Evolutionary conservation across 2,797 vertebrate genomes (phyloP).

Genomic region (Telmatherina bonti): DNA sequence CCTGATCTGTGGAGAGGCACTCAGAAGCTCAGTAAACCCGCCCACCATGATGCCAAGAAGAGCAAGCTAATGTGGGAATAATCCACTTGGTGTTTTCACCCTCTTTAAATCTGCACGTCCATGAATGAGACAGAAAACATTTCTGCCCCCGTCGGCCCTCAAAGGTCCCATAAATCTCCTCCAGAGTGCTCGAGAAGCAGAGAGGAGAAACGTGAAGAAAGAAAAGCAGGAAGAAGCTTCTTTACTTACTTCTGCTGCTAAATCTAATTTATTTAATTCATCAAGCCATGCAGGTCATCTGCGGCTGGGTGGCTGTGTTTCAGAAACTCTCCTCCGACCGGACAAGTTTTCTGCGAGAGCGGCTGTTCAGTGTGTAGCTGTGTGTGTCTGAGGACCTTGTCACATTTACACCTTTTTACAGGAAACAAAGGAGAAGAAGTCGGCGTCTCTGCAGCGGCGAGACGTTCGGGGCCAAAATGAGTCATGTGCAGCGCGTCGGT

Average conservation of each 20-base stretch:
- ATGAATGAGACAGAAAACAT: slow-evolving; percentile 19
- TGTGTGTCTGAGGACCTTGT: slow-evolving; percentile 20
- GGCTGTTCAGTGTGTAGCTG: slow-evolving; percentile 45
- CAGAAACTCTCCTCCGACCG: slow-evolving; percentile 21
- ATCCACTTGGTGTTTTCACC: slow-evolving; percentile 52
- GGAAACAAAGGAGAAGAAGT: slow-evolving; percentile 54
- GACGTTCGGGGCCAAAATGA: slow-evolving; percentile 49
- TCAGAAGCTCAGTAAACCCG: slow-evolving; percentile 43
- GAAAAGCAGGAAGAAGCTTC: slow-evolving; percentile 27
- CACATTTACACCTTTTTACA: slow-evolving; percentile 57
- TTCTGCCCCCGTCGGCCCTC: slow-evolving; percentile 42
- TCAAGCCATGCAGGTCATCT: slow-evolving; percentile 28
- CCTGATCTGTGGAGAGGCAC: slow-evolving; percentile 44
- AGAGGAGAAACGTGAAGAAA: slow-evolving; percentile 16
- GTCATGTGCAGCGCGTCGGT: slow-evolving; percentile 49
- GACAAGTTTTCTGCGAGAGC: slow-evolving; percentile 52
- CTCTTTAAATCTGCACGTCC: slow-evolving; percentile 22
- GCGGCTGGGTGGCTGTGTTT: slow-evolving; percentile 30
- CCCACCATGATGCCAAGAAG: slow-evolving; percentile 49
- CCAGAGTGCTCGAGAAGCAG: slow-evolving; percentile 46
- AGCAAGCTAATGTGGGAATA: slow-evolving; percentile 41
- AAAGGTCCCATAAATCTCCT: slow-evolving; percentile 48
- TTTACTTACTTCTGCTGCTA: background rate
- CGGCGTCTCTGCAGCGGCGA: slow-evolving; percentile 34
- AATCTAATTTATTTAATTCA: slow-evolving; percentile 10